Percentiles rank a stretch among this genome's conserved stretches.
These are phyloP conservation scores for Drosophila parabipectinata DNA, from an alignment of 1,140 invertebrate genomes.

Conservation along the genomic window DNA sequence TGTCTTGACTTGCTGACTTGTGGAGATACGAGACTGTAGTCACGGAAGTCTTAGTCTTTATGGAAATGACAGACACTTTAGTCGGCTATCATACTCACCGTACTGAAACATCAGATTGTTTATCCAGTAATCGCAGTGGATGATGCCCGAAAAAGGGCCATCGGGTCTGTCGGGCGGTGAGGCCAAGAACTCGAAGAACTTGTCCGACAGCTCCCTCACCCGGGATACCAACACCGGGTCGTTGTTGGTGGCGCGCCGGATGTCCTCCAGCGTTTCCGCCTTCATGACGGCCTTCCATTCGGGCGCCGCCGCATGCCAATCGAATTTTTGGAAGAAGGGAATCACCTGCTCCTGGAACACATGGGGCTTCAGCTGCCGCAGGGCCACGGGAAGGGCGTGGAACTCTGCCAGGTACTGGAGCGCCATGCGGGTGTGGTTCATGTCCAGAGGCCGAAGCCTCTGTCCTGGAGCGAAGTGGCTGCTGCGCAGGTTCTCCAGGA, in stretches of 20 bases:
- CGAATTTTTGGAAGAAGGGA: conserved; percentile 77
- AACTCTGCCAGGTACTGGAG: conserved; percentile 85
- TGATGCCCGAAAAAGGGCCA: conserved; percentile 84
- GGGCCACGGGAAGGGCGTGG: conserved; percentile 86
- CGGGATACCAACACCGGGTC: conserved; percentile 31
- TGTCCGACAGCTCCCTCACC: conserved; percentile 34
- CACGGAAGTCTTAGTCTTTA: too few species aligned
- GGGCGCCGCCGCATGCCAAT: conserved; percentile 62
- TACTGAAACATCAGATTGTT: conserved; percentile 86
- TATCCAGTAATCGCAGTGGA: conserved; percentile 87
- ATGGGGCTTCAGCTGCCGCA: conserved; percentile 84
- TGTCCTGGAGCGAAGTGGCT: conserved; percentile 84
- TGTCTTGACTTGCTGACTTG: too few species aligned
- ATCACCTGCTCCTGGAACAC: conserved; percentile 84
- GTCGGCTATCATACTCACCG: conserved; percentile 39
- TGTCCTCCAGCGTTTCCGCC: conserved; percentile 53
- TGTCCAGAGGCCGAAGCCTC: conserved; percentile 84
- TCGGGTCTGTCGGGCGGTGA: conserved; percentile 31
- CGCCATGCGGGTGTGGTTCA: conserved; percentile 84
- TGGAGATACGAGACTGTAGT: neutral
- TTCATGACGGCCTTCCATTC: conserved; percentile 61
- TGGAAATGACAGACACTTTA: neutral
- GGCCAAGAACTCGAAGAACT: conserved; percentile 57
- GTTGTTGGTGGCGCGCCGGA: conserved; percentile 48
- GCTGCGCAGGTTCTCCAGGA: conserved; percentile 86